These are phyloP conservation scores for Drosophila littoralis DNA, from an alignment of 1,140 invertebrate species.

Conservation along the genomic window DNA sequence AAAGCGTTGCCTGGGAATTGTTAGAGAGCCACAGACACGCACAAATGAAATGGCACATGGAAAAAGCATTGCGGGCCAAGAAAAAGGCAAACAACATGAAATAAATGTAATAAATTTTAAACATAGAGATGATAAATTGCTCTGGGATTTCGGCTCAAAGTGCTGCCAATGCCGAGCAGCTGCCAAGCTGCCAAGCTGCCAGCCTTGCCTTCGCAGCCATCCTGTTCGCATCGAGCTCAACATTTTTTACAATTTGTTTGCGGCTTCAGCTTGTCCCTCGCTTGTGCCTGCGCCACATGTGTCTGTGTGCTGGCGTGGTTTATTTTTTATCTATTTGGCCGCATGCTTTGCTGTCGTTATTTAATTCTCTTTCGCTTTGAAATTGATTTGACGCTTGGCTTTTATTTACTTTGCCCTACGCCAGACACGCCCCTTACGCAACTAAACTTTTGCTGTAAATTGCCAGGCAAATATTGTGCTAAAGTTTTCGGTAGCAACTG, in stretches of 20 bases:
- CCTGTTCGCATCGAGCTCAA: conserved; percentile 27
- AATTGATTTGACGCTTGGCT: conserved; percentile 66
- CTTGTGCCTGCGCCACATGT: conserved; percentile 18
- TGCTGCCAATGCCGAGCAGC: conserved; percentile 62
- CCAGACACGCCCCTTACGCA: conserved; percentile 39
- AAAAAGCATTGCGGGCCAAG: conserved; percentile 39
- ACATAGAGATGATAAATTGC: conserved; percentile 83
- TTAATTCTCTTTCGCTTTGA: conserved; percentile 61
- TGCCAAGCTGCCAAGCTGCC: conserved; percentile 44
- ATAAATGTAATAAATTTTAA: conserved; percentile 84
- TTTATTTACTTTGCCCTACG: conserved; percentile 33
- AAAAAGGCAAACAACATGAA: conserved; percentile 68
- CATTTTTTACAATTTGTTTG: conserved; percentile 80
- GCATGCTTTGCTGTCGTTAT: conserved; percentile 64
- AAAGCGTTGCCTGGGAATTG: conserved; percentile 66
- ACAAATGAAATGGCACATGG: conserved; percentile 50
- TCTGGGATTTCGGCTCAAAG: conserved; percentile 69
- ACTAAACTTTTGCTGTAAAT: conserved; percentile 21
- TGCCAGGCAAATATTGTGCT: conserved; percentile 44
- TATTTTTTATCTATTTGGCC: conserved; percentile 76
- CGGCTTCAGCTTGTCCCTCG: conserved; percentile 61
- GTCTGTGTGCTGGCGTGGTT: conserved; percentile 2
- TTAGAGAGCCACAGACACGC: conserved; percentile 49
- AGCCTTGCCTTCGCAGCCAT: conserved; percentile 4
- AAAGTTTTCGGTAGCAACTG: conserved; percentile 44